Evolutionary conservation across 2,113 vertebrate species (phyloP).

Genomic region (Speoplatyrhinus poulsoni): DNA sequence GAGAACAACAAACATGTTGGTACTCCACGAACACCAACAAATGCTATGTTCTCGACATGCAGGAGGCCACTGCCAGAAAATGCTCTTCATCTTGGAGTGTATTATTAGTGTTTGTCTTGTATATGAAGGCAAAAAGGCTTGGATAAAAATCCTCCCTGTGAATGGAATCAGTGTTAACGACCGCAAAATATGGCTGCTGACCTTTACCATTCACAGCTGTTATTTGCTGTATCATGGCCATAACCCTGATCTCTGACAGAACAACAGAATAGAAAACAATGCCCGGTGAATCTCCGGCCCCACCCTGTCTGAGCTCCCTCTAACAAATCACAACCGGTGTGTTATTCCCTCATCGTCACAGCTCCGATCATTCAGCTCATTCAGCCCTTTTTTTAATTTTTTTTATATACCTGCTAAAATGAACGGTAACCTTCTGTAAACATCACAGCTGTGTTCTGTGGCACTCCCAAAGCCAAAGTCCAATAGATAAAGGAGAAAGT

Average conservation of each 20-base stretch:
- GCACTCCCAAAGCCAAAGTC: slow-evolving; percentile 64
- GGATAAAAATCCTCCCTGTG: no score
- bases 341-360: not conserved
- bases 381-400: not conserved
- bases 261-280: slow-evolving; percentile 28
- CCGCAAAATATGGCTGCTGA: no score
- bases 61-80: no score
- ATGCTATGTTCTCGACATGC: no score
- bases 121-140: no score
- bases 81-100: no score
- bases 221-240: no score
- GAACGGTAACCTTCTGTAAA: slow-evolving; percentile 10
- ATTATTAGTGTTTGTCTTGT: no score
- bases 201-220: no score
- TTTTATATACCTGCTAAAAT: not conserved
- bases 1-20: no score
- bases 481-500: slow-evolving; percentile 13
- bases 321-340: slow-evolving; percentile 1
- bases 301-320: slow-evolving; percentile 13
- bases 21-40: no score
- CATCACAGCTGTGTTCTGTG: slow-evolving; percentile 5
- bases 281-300: not conserved
- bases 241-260: slow-evolving; percentile 30
- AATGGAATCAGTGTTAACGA: no score
- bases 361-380: slow-evolving; percentile 3